phyloP scores from a whole-genome alignment of 2,888 invertebrate species.

The Drymonia ruficornis region DNA sequence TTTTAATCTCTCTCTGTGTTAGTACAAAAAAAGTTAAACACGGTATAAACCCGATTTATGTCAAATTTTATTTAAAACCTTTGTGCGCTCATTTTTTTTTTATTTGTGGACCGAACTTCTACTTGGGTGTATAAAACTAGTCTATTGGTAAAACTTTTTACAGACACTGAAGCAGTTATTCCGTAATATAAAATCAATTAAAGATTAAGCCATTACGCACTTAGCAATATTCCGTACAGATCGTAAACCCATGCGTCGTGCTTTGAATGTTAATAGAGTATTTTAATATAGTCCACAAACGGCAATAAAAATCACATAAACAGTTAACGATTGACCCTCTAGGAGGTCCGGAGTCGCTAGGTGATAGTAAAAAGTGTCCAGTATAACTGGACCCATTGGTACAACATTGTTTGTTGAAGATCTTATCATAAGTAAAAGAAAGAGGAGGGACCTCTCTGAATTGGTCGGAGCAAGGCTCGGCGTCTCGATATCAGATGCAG shows the following conservation, averaged over 20 bases:
- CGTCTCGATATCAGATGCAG: constrained; percentile 62
- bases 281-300: constrained; percentile 68
- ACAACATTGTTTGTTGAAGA: constrained; percentile 34
- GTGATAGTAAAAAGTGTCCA: constrained; percentile 54
- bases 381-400: constrained; percentile 37
- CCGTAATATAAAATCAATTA: constrained; percentile 11
- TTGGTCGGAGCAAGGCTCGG: constrained; percentile 51
- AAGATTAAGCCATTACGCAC: constrained; percentile 31
- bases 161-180: too few relatives aligned
- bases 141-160: too few relatives aligned
- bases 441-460: constrained; percentile 41
- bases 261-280: constrained; percentile 56
- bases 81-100: too few relatives aligned
- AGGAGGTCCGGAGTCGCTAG: constrained; percentile 64
- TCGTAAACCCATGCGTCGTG: constrained; percentile 51
- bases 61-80: too few relatives aligned
- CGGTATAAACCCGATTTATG: too few relatives aligned
- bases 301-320: constrained; percentile 74
- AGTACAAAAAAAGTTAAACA: too few relatives aligned
- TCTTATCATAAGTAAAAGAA: constrained; percentile 18
- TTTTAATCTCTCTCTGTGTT: too few relatives aligned
- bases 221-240: constrained; percentile 36
- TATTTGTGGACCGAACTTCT: too few relatives aligned
- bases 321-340: constrained; percentile 71
- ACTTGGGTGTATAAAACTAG: too few relatives aligned